Base-by-base conservation (phyloP, 2,888 invertebrate genomes). In the Anthrax anthrax region DNA sequence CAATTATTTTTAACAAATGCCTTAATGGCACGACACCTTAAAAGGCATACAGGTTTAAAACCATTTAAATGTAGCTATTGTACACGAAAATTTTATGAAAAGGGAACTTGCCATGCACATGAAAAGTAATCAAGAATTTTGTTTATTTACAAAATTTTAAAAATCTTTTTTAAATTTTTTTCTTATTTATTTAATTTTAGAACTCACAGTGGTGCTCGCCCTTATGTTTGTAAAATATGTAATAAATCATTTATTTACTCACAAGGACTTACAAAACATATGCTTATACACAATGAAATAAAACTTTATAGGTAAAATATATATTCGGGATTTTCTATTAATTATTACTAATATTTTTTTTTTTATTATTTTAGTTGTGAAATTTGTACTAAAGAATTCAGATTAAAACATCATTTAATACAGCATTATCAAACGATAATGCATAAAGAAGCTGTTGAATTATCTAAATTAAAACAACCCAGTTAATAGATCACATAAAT, bases 121-220 rank as follows among this genome's bases (percentile, higher is more conserved):
- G 45, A 45, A 40, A 45, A 45, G 45, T 45, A 41, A 34, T 13
- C 19, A 27, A 13, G 6, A 18, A 12, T 18, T n/a, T 45, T 16
- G 3, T 18, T 29, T 29, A 19, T 14, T 38, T 17, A 23, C 4
- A 4, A 1, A 29, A 9, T 17, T 8, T 13, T 23, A 32, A 42
- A 32, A 32, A 16, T 18, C 16, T 9, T 13, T 39, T 32, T 38
- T 39, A 34, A 19, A 3, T 17, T 18, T 44, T 32, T 38, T 39
- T 37, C n/a, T n/a, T n/a, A n/a, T n/a, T n/a, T n/a, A n/a, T 34
- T 10, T n/a, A 18, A 23, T 43, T 43, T 13, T 27, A 50, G 50
- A 29, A 47, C 46, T n/a, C 50, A 50, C 39, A 47, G 47, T 13
- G 50, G 50, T 2, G 50, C 47, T 19, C 42, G 43, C 1, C 47